phyloP scores from a whole-genome alignment of 2,113 vertebrate genomes.

The Mormoops blainvillei region DNA sequence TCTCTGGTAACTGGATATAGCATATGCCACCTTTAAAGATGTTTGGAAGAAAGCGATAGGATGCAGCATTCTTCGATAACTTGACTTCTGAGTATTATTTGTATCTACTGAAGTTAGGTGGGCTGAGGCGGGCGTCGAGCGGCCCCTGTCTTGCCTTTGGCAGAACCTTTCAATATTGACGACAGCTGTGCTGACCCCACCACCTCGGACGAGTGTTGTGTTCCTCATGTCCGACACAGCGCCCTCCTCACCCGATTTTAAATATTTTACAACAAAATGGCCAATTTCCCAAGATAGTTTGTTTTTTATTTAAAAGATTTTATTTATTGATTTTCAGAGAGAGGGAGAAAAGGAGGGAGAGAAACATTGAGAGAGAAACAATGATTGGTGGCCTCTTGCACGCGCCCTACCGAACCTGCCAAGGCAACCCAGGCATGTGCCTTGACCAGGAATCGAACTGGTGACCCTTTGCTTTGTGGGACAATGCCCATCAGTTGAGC shows the following conservation, averaged over 20 bases:
- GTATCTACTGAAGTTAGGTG: background rate
- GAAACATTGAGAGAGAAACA: no score
- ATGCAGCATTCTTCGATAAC: background rate
- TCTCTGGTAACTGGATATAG: background rate
- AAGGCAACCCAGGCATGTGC: no score
- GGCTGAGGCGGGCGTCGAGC: background rate
- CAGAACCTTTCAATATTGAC: background rate
- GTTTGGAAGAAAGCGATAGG: background rate
- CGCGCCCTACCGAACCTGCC: no score
- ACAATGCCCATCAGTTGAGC: no score
- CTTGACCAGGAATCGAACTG: no score
- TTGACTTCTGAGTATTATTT: background rate
- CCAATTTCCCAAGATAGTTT: background rate
- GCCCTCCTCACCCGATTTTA: background rate
- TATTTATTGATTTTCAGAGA: no score
- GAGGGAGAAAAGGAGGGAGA: no score
- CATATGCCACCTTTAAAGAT: background rate
- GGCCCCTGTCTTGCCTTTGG: background rate
- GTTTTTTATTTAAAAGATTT: no score
- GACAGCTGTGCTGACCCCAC: background rate
- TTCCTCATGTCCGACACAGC: background rate
- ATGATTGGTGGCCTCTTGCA: no score
- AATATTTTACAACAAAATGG: background rate
- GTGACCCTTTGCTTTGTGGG: no score
- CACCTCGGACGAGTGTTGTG: background rate